phyloP scores from a whole-genome alignment of 2,113 vertebrate genomes.

The Aphyosemion australe region DNA sequence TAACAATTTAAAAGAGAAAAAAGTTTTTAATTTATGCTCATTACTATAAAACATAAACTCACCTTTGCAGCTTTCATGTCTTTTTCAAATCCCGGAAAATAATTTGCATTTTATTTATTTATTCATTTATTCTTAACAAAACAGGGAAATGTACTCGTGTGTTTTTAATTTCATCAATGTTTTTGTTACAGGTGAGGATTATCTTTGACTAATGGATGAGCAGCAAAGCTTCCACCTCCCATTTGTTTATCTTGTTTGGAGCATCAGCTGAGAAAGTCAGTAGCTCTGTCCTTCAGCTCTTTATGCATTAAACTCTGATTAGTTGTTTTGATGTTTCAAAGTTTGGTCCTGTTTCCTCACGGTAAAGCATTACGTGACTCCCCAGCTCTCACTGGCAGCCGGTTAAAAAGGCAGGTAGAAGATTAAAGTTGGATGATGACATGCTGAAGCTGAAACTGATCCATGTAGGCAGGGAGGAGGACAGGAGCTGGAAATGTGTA shows the following conservation, averaged over 20 bases:
- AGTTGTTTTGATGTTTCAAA: not conserved
- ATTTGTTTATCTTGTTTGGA: not conserved
- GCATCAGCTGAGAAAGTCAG: not conserved
- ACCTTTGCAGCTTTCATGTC: too few relatives aligned
- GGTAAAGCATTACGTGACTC: not conserved
- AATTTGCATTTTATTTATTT: too few relatives aligned
- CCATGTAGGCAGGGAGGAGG: not conserved
- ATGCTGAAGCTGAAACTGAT: not conserved
- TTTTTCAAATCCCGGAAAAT: too few relatives aligned
- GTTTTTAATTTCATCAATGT: not conserved
- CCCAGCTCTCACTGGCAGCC: not conserved
- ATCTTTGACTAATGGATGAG: not conserved
- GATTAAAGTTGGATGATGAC: not conserved
- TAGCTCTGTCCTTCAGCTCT: not conserved
- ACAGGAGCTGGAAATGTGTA: not conserved
- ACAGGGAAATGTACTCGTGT: not conserved
- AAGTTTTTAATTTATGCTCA: too few relatives aligned
- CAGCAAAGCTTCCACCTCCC: not conserved
- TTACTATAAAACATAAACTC: too few relatives aligned
- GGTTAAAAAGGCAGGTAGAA: not conserved
- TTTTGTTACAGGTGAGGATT: not conserved
- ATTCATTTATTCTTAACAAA: not conserved
- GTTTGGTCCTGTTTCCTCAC: not conserved
- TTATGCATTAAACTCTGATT: not conserved
- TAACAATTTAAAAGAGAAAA: too few relatives aligned